Evolutionary conservation across 2,113 vertebrate species (phyloP).

Genomic region (Catharus fuscescens): DNA sequence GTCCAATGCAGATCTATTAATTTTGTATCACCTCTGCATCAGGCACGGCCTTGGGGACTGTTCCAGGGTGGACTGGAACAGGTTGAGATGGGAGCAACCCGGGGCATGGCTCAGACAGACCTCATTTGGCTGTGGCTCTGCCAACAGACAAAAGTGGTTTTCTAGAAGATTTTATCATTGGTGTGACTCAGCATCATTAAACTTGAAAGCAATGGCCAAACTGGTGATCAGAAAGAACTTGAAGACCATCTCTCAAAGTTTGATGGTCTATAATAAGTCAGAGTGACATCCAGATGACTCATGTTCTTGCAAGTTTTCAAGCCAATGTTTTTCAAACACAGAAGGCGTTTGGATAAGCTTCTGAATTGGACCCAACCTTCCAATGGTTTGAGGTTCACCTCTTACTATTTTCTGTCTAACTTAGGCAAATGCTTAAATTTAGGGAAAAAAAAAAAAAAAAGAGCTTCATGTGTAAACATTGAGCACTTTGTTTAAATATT

Average conservation of each 20-base stretch:
- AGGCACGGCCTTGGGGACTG: background rate
- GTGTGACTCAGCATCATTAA: conserved; percentile 59
- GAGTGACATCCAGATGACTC: conserved; percentile 34
- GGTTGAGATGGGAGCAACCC: conserved; percentile 20
- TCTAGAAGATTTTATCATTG: conserved; percentile 22
- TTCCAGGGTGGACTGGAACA: conserved; percentile 32
- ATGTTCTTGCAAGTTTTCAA: conserved; percentile 6
- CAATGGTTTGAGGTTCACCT: conserved; percentile 64
- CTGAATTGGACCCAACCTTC: conserved; percentile 36
- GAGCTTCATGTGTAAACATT: background rate
- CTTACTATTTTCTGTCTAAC: conserved; percentile 41
- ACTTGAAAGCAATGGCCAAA: conserved; percentile 33
- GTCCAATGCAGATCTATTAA: conserved; percentile 4
- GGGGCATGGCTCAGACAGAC: conserved; percentile 7
- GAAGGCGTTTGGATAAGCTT: conserved; percentile 24
- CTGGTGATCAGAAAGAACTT: conserved; percentile 44
- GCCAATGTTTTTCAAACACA: conserved; percentile 21
- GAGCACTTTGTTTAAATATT: conserved; percentile 46
- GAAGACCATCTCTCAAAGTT: conserved; percentile 5
- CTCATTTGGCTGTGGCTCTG: conserved; percentile 39
- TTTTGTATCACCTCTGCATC: conserved; percentile 41
- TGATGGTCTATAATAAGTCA: conserved; percentile 35
- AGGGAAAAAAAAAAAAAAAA: background rate
- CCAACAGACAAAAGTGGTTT: background rate
- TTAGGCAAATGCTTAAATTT: conserved; percentile 32